phyloP scores from a whole-genome alignment of 2,113 vertebrate genomes.

The Myotis yumanensis region DNA sequence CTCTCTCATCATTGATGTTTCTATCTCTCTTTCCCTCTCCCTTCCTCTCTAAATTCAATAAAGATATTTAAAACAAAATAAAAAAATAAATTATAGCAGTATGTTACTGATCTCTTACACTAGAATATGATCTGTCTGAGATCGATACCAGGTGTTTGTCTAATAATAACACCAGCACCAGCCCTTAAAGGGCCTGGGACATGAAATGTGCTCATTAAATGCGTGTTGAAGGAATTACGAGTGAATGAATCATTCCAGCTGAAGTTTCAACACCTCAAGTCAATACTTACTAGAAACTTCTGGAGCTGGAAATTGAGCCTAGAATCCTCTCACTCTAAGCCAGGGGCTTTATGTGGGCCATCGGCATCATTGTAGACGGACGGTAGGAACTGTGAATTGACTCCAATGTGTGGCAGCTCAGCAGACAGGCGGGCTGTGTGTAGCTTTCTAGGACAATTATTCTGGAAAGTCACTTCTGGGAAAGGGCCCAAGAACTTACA shows the following conservation, averaged over 20 bases:
- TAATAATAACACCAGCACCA: neutral
- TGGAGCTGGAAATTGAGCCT: conserved; percentile 15
- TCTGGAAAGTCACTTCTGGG: conserved; percentile 77
- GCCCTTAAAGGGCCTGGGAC: neutral
- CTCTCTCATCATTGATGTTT: no score
- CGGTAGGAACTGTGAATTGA: conserved; percentile 11
- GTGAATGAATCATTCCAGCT: conserved; percentile 60
- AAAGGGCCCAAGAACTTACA: conserved; percentile 67
- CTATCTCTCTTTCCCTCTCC: no score
- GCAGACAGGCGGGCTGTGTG: conserved; percentile 57
- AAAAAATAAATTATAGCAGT: neutral
- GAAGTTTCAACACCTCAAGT: conserved; percentile 45
- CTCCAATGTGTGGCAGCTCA: neutral
- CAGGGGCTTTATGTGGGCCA: neutral
- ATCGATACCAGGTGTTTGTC: neutral
- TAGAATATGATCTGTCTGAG: neutral
- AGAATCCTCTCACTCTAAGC: conserved; percentile 25
- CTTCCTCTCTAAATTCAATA: no score
- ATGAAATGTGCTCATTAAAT: conserved; percentile 43
- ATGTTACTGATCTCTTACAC: conserved; percentile 1
- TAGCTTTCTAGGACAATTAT: conserved; percentile 74
- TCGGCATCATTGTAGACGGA: neutral
- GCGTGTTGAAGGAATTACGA: conserved; percentile 38
- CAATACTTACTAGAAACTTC: conserved; percentile 33
- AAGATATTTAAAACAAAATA: neutral